Conservation (phyloP, 2,113 vertebrate genomes). For the Tor tambroides region DNA sequence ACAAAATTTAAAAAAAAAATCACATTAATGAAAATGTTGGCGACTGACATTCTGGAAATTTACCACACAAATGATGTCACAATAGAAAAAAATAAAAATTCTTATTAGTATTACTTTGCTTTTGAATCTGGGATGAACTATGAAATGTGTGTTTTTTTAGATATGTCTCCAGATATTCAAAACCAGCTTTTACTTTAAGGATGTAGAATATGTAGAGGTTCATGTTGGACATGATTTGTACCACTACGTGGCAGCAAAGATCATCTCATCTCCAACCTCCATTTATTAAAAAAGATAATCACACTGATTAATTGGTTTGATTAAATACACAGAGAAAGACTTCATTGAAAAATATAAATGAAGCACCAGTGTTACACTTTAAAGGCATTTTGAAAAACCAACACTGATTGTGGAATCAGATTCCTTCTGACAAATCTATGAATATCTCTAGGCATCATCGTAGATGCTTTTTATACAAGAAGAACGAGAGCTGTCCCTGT, state of each 20-base stretch:
- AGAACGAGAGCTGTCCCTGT: background rate
- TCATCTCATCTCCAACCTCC: background rate
- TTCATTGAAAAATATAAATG: background rate
- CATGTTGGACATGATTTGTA: background rate
- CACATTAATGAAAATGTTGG: background rate
- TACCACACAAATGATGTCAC: background rate
- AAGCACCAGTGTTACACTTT: background rate
- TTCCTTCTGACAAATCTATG: background rate
- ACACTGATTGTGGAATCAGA: background rate
- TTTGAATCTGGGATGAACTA: background rate
- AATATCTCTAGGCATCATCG: background rate
- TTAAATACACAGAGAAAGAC: background rate
- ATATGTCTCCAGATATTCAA: background rate
- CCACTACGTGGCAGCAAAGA: slow-evolving; percentile 7
- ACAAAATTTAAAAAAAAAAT: background rate
- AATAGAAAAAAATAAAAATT: background rate
- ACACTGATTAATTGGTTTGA: background rate
- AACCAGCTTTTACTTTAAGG: background rate
- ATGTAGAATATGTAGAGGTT: background rate
- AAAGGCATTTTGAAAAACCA: background rate
- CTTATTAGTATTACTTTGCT: background rate
- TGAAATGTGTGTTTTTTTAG: background rate
- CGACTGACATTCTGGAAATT: background rate
- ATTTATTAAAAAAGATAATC: background rate
- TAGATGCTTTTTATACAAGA: background rate